These are phyloP conservation scores for Orestias chungarensis DNA, from an alignment of 2,797 vertebrate species.

Conservation along the genomic window DNA sequence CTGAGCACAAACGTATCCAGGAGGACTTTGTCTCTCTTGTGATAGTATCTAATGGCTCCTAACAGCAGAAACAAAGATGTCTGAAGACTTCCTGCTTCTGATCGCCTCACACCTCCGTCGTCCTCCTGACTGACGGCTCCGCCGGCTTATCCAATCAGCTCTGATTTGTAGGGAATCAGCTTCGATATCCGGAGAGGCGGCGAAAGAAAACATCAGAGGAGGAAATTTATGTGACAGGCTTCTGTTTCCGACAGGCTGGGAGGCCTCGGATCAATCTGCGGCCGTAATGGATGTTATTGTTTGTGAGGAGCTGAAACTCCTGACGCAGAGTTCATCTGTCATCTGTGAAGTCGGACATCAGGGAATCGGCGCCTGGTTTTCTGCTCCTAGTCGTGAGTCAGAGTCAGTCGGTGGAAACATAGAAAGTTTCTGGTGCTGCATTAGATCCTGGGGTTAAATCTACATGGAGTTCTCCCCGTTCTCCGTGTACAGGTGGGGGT, in stretches of 20 bases:
- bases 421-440: too few relatives aligned
- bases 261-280: slow-evolving; percentile 37
- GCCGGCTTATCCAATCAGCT: slow-evolving; percentile 62
- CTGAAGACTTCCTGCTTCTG: too few relatives aligned
- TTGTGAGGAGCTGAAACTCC: slow-evolving; percentile 27
- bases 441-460: too few relatives aligned
- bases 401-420: too few relatives aligned
- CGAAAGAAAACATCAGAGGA: slow-evolving; percentile 12
- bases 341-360: slow-evolving; percentile 2
- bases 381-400: not conserved
- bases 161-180: slow-evolving; percentile 68
- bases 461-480: too few relatives aligned
- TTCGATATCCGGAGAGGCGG: slow-evolving; percentile 53
- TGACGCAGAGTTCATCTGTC: not conserved
- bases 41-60: too few relatives aligned
- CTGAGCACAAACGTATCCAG: too few relatives aligned
- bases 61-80: too few relatives aligned
- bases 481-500: too few relatives aligned
- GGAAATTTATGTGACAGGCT: slow-evolving; percentile 23
- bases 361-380: too few relatives aligned
- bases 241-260: slow-evolving; percentile 37
- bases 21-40: too few relatives aligned
- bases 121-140: slow-evolving; percentile 67
- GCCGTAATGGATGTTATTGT: slow-evolving; percentile 35
- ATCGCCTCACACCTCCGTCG: slow-evolving; percentile 7